Conservation (phyloP, 1,140 invertebrate genomes). For the Drosophila suzukii region DNA sequence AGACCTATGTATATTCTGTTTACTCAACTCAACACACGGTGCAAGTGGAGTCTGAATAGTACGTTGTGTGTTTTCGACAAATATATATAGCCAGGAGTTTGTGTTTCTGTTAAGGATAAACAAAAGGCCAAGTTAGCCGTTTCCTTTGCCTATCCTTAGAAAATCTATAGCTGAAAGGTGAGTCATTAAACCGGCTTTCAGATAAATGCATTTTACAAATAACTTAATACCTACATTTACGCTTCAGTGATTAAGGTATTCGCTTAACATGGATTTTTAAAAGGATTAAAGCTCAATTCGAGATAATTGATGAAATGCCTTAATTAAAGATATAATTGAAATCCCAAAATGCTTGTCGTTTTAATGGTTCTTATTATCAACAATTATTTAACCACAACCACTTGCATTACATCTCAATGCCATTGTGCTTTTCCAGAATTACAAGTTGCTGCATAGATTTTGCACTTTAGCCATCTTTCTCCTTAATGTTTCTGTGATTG, state of each 20-base stretch:
- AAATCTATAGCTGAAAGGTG: background rate
- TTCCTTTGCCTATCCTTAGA: background rate
- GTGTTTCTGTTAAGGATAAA: slow-evolving; percentile 7
- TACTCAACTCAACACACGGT: slow-evolving; percentile 15
- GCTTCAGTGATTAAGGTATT: background rate
- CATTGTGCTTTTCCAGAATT: background rate
- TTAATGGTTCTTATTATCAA: background rate
- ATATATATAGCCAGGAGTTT: background rate
- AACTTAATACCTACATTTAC: background rate
- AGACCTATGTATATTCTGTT: slow-evolving; percentile 52
- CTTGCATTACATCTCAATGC: background rate
- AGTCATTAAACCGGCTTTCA: background rate
- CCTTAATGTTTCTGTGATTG: background rate
- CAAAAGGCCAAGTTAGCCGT: background rate
- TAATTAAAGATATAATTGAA: background rate
- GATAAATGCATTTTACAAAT: background rate
- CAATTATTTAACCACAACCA: background rate
- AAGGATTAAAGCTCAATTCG: background rate
- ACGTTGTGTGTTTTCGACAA: background rate
- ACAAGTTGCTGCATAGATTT: slow-evolving; percentile 4
- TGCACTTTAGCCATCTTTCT: slow-evolving; percentile 1
- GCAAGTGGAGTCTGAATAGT: slow-evolving; percentile 11
- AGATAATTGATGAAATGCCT: background rate
- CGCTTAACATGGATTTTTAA: too few relatives aligned
- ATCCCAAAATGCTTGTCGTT: background rate